phyloP scores from a whole-genome alignment of 2,113 vertebrate species.

The Crotalus tigris region DNA sequence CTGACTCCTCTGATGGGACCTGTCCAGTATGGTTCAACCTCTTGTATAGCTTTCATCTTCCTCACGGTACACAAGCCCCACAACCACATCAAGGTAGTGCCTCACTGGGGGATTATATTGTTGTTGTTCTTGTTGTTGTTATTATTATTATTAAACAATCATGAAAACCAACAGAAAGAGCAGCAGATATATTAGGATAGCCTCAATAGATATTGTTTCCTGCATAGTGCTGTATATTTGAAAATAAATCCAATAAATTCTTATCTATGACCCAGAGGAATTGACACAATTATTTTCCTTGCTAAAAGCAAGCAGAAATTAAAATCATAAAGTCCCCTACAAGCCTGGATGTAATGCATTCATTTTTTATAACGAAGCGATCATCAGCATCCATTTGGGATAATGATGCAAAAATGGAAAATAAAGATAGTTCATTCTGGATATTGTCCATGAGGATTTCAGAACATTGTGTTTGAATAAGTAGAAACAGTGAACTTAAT shows the following conservation, averaged over 20 bases:
- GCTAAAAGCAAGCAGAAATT: constrained; percentile 7
- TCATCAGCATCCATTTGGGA: background rate
- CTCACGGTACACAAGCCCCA: too few relatives aligned
- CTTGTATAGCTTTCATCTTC: too few relatives aligned
- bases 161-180: background rate
- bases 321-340: background rate
- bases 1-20: too few relatives aligned
- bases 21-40: too few relatives aligned
- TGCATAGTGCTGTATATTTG: background rate
- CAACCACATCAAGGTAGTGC: too few relatives aligned
- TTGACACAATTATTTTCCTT: background rate
- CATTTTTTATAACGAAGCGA: constrained; percentile 15
- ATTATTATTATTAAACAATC: background rate
- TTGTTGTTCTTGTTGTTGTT: too few relatives aligned
- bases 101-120: too few relatives aligned
- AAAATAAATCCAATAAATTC: background rate
- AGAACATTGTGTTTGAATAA: constrained; percentile 46
- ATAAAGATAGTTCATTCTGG: background rate
- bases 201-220: background rate
- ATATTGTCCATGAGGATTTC: constrained; percentile 28
- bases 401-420: constrained; percentile 28
- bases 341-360: background rate
- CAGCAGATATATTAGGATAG: background rate
- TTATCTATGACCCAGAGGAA: background rate
- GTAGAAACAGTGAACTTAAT: constrained; percentile 34